phyloP scores from a whole-genome alignment of 2,113 vertebrate genomes.

The Phycodurus eques region DNA sequence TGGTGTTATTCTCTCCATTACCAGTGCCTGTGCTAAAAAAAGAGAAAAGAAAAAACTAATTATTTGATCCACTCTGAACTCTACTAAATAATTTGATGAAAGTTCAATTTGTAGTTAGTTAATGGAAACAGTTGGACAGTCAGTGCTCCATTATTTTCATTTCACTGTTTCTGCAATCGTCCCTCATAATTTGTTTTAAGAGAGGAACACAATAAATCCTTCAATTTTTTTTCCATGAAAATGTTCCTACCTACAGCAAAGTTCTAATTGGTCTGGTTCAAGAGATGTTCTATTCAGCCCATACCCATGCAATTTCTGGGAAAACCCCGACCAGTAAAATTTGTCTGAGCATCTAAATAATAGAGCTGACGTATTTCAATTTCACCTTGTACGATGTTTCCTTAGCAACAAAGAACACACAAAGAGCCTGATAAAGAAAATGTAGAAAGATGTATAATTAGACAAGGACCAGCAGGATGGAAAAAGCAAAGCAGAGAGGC shows the following conservation, averaged over 20 bases:
- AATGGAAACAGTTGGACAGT: neutral
- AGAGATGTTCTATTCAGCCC: slow-evolving; percentile 10
- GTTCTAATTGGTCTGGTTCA: slow-evolving; percentile 15
- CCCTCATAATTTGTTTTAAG: neutral
- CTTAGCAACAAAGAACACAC: slow-evolving; percentile 39
- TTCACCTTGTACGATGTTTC: slow-evolving; percentile 47
- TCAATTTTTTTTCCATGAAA: slow-evolving; percentile 1
- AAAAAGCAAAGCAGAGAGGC: slow-evolving; percentile 9
- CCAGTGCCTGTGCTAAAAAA: neutral
- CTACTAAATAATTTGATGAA: neutral
- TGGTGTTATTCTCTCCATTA: neutral
- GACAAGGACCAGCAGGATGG: slow-evolving; percentile 18
- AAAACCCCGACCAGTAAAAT: slow-evolving; percentile 38
- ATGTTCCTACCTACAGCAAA: neutral
- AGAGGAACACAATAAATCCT: neutral
- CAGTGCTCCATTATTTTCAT: neutral
- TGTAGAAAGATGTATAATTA: slow-evolving; percentile 11
- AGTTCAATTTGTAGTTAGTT: neutral
- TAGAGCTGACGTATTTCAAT: slow-evolving; percentile 35
- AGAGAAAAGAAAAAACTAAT: neutral
- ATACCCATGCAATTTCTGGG: slow-evolving; percentile 18
- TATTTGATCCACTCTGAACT: neutral
- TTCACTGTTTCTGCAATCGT: neutral
- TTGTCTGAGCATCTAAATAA: slow-evolving; percentile 20
- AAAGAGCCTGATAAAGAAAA: slow-evolving; percentile 12